These are phyloP conservation scores for Darwinula stevensoni DNA, from an alignment of 2,888 invertebrate species.

Conservation along the genomic window DNA sequence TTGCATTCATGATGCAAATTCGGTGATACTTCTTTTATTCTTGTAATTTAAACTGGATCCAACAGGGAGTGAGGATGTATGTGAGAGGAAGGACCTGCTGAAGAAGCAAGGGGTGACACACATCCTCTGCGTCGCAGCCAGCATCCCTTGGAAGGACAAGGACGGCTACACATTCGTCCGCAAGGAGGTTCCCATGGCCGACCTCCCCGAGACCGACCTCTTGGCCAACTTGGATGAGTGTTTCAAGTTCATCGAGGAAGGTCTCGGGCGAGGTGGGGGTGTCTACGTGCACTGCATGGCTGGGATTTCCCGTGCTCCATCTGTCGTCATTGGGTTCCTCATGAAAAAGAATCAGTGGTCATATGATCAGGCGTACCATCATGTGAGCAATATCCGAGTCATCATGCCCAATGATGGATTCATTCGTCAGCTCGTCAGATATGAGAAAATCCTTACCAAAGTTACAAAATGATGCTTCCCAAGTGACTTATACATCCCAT, in stretches of 20 bases:
- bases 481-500: too few species aligned
- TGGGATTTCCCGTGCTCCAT: conserved; percentile 55
- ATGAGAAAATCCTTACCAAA: too few species aligned
- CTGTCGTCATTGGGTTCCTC: conserved; percentile 46
- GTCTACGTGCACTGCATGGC: conserved; percentile 72
- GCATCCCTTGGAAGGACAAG: too few species aligned
- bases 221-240: conserved; percentile 16
- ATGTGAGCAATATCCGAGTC: conserved; percentile 33
- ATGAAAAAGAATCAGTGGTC: conserved; percentile 24
- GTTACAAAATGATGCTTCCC: too few species aligned
- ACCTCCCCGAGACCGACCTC: conserved; percentile 13
- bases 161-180: too few species aligned
- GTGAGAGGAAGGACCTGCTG: conserved; percentile 26
- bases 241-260: conserved; percentile 29
- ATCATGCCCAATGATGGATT: conserved; percentile 58
- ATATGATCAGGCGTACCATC: conserved; percentile 30
- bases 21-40: too few species aligned
- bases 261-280: conserved; percentile 21
- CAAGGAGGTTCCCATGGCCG: too few species aligned
- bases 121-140: conserved; percentile 48
- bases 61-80: conserved; percentile 75
- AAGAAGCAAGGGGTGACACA: conserved; percentile 27
- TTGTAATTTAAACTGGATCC: too few species aligned
- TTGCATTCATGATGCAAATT: too few species aligned
- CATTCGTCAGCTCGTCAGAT: conserved; percentile 27